Conservation (phyloP, 2,797 vertebrate species). For the Halcyon badia region DNA sequence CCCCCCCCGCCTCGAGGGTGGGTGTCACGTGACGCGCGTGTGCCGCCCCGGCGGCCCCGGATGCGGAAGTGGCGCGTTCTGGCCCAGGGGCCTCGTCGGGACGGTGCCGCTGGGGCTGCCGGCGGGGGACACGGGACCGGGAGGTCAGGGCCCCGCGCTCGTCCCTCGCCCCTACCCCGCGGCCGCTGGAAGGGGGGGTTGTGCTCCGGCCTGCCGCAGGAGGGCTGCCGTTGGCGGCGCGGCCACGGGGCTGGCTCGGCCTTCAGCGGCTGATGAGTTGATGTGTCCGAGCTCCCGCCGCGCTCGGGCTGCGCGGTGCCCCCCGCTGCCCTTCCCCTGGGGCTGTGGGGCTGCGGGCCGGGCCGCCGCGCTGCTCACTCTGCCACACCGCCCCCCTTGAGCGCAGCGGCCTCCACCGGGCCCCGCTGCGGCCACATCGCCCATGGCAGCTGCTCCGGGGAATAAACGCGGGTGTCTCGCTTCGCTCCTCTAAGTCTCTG, state of each 20-base stretch:
- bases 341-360: not conserved
- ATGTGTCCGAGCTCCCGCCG: not conserved
- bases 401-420: not conserved
- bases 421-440: not conserved
- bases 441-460: not conserved
- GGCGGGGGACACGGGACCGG: not conserved
- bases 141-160: not conserved
- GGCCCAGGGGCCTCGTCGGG: rapidly evolving
- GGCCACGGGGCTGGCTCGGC: not conserved
- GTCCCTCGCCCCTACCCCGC: not conserved
- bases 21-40: not conserved
- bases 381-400: no score
- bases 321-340: not conserved
- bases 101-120: not conserved
- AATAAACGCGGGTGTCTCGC: rapidly evolving
- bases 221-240: no score
- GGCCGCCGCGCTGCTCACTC: not conserved
- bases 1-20: rapidly evolving
- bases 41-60: not conserved
- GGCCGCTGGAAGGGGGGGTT: not conserved
- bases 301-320: not conserved
- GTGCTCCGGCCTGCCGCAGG: not conserved
- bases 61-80: not conserved
- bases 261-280: not conserved
- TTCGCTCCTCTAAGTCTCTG: rapidly evolving